Evolutionary conservation across 2,888 invertebrate genomes (phyloP).

Genomic region (Iphiclides podalirius): DNA sequence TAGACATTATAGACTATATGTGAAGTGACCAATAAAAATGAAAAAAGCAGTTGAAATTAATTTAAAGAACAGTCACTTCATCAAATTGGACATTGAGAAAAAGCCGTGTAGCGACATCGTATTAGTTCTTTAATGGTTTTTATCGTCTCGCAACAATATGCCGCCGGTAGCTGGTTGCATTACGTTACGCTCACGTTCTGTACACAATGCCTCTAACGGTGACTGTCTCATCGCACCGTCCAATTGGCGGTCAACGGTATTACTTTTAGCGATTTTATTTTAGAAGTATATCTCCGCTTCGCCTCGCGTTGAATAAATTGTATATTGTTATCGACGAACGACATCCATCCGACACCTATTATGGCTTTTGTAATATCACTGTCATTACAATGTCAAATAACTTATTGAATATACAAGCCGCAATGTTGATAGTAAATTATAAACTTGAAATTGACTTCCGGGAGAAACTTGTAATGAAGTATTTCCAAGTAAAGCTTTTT

Average conservation of each 20-base stretch:
- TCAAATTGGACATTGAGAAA: slow-evolving; percentile 27
- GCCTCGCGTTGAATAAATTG: slow-evolving; percentile 46
- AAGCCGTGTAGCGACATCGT: slow-evolving; percentile 31
- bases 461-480: slow-evolving; percentile 3
- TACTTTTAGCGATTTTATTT: slow-evolving; percentile 57
- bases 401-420: slow-evolving; percentile 27
- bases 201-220: slow-evolving; percentile 66
- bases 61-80: slow-evolving; percentile 30
- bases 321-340: slow-evolving; percentile 50
- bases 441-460: slow-evolving; percentile 14
- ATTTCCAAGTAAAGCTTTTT: too few species aligned
- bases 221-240: too few species aligned
- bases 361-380: slow-evolving; percentile 41
- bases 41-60: slow-evolving; percentile 20
- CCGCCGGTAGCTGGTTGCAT: slow-evolving; percentile 44
- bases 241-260: slow-evolving; percentile 58
- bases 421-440: too few species aligned
- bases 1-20: too few species aligned
- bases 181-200: slow-evolving; percentile 58
- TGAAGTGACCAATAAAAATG: too few species aligned
- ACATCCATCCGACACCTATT: slow-evolving; percentile 46
- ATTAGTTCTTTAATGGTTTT: slow-evolving; percentile 40
- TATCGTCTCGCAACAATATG: slow-evolving; percentile 45
- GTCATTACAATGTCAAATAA: slow-evolving; percentile 38
- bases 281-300: slow-evolving; percentile 49